Base-by-base conservation (phyloP, 1,140 invertebrate genomes). In the Listronotus oregonensis region DNA sequence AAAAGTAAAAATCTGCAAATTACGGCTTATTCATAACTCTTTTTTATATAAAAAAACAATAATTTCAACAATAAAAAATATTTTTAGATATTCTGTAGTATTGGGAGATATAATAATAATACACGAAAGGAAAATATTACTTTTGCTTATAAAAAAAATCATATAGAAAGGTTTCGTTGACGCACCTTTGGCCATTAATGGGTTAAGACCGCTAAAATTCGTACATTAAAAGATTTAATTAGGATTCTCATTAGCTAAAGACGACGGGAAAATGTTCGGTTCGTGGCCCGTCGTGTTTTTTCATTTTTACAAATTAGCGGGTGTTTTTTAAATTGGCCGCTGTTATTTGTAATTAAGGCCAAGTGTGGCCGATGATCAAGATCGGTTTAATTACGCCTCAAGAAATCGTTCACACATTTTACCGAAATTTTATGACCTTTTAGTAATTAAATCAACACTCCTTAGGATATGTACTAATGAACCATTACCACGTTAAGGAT, bases 281-380 rank as follows among this genome's bases (percentile, higher is more conserved):
- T 64, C 66, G 66, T 66, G 56, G 64, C 40, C 58, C 57, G 42
- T 54, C 58, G 46, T 64, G 60, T 68, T 68, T 57, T 47, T 68
- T 61, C 54, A 64, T 68, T 68, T 68, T 68, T 68, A 68, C 61
- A 68, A 68, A 68, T 68, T 68, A 68, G 55, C 66, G 32, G 44
- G 54, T 68, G 60, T 68, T 64, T 68, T 67, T 68, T 67, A 64
- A 64, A 67, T 67, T 64, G 61, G 61, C 50, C 34, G 58, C 54
- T 54, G 39, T 51, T 66, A 62, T 54, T 58, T 40, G 61, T 61
- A 68, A 68, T 68, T 68, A 68, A 64, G 49, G 64, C 49, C 15
- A 14, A 14, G 7, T 14, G 17, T 17, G 43, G 14, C 15, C 32
- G 31, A 60, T 17, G 49, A 61, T 52, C 58, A 50, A 52, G 49